phyloP scores from a whole-genome alignment of 30 jellyfish, hydroid and myxozoan genomes.

The Pseudorhiza aurosa region DNA sequence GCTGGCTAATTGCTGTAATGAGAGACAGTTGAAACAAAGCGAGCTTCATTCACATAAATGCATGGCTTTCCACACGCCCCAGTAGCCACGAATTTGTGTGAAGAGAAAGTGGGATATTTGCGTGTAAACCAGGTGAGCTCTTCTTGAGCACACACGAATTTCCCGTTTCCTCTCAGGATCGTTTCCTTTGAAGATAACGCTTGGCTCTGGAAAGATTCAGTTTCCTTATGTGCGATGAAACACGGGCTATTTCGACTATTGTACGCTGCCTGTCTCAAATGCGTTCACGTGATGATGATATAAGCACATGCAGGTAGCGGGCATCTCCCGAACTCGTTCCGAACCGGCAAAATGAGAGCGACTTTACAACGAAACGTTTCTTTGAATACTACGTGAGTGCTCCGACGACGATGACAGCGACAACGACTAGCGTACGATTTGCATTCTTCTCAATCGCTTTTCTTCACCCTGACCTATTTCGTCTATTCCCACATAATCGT shows the following conservation, averaged over 20 bases:
- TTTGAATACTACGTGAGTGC: too few relatives aligned
- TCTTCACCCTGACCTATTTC: slow-evolving; percentile 23
- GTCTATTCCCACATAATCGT: slow-evolving; percentile 44
- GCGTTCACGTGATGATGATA: slow-evolving; percentile 22
- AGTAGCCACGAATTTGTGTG: neutral
- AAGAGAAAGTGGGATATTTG: neutral
- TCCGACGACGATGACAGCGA: too few relatives aligned
- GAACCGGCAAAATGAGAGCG: too few relatives aligned
- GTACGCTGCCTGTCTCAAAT: slow-evolving; percentile 7
- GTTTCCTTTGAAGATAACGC: neutral
- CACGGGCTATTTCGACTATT: too few relatives aligned
- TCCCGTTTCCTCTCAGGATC: neutral
- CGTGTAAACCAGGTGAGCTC: neutral
- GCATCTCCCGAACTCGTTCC: too few relatives aligned
- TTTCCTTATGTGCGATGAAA: too few relatives aligned
- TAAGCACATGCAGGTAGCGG: neutral
- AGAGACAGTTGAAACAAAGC: slow-evolving; percentile 17
- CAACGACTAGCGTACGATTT: neutral
- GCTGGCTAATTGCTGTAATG: slow-evolving; percentile 40
- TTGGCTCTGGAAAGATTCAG: neutral
- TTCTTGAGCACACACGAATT: neutral
- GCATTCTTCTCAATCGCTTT: neutral
- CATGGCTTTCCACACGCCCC: slow-evolving; percentile 12
- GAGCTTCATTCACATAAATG: neutral
- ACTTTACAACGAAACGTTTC: too few relatives aligned